A percentile compares a stretch with the other conserved stretches of the same genome.
Conservation (phyloP, 2,888 invertebrate species). For the Chalcosyrphus nemorum region DNA sequence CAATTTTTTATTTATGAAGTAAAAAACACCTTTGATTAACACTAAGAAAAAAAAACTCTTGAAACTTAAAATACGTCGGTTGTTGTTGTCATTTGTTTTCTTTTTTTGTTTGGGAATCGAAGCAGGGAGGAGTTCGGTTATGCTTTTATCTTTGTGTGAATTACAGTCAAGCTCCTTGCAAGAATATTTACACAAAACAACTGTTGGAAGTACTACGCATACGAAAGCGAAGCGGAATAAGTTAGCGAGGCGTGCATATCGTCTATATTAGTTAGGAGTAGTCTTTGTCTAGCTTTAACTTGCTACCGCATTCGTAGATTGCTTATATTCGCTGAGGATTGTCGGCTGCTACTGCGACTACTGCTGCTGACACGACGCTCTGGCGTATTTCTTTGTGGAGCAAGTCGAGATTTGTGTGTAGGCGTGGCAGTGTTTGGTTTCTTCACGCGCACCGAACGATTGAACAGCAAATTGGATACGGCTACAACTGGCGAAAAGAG, state of each 20-base stretch:
- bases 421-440: conserved; percentile 47
- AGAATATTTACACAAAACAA: conserved; percentile 34
- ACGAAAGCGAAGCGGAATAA: conserved; percentile 20
- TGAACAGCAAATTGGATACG: conserved; percentile 90
- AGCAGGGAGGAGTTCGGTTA: conserved; percentile 10
- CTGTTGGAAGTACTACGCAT: neutral
- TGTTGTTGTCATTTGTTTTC: conserved; percentile 15
- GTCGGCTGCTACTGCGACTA: conserved; percentile 45
- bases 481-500: conserved; percentile 93
- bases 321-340: conserved; percentile 34
- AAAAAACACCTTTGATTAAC: conserved; percentile 69
- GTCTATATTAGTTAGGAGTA: conserved; percentile 7
- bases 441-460: conserved; percentile 77
- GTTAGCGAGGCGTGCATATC: conserved; percentile 13
- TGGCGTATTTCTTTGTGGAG: conserved; percentile 16
- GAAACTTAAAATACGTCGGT: conserved; percentile 48
- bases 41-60: conserved; percentile 54
- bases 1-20: conserved; percentile 57
- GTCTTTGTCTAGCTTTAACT: neutral
- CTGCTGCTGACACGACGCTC: conserved; percentile 27
- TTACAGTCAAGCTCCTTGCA: neutral
- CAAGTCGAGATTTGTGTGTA: conserved; percentile 27
- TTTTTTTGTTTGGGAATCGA: too few species aligned
- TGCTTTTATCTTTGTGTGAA: too few species aligned
- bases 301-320: conserved; percentile 57